Evolutionary conservation across 1,140 invertebrate genomes (phyloP).

Genomic region (Maconellicoccus hirsutus): DNA sequence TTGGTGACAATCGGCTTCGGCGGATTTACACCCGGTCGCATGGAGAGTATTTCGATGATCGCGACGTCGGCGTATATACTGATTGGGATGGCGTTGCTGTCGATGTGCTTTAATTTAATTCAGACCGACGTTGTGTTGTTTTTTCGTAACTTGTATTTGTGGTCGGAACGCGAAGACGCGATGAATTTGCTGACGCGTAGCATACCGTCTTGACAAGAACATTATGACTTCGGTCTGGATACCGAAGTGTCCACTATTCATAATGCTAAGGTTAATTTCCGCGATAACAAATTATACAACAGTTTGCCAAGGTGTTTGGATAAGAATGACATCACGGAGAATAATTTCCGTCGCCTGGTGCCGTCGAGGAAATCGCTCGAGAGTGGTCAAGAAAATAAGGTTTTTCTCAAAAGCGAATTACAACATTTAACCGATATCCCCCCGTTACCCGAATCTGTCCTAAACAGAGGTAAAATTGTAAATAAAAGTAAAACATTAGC

Average conservation of each 20-base stretch:
- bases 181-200: neutral
- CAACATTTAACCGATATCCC: slow-evolving; percentile 7
- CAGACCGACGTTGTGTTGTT: slow-evolving; percentile 60
- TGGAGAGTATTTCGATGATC: slow-evolving; percentile 62
- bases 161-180: slow-evolving; percentile 14
- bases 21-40: slow-evolving; percentile 53
- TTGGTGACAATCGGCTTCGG: slow-evolving; percentile 82
- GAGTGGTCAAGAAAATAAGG: neutral
- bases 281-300: slow-evolving; percentile 13
- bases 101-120: slow-evolving; percentile 92
- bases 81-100: slow-evolving; percentile 85
- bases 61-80: slow-evolving; percentile 78
- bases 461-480: neutral
- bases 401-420: neutral
- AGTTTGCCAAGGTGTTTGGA: neutral
- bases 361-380: neutral
- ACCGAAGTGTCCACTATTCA: slow-evolving; percentile 7
- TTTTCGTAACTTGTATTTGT: slow-evolving; percentile 5
- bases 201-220: slow-evolving; percentile 11
- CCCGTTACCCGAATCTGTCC: neutral
- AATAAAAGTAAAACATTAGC: neutral
- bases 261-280: neutral
- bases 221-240: neutral
- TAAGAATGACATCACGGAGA: neutral
- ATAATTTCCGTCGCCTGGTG: neutral